Evolutionary conservation across 2,797 vertebrate genomes (phyloP), one percentile per base, ranked within the genome.

Genomic region (Chaunax sp.): DNA sequence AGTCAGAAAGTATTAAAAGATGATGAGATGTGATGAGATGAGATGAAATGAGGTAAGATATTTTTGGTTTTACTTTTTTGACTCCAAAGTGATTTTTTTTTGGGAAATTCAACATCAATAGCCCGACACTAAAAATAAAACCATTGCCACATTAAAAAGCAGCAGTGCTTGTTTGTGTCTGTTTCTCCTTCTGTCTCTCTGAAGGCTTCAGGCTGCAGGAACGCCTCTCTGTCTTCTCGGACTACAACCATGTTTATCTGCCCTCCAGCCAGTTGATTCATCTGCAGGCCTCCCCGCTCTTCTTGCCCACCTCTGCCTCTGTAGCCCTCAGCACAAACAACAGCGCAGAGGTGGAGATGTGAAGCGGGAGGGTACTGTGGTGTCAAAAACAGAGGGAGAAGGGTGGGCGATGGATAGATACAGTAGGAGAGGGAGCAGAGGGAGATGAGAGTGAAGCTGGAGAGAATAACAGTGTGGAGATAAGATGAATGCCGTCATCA

Each of bases 241-340:
- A 72, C 75, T 67, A 62, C 66, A 64, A 52, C 69, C 43, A 0
- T 69, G 67, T 62, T 77, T 69, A 79, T 69, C 70, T 64, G 51
- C 72, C 75, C 77, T 41, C 3, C 58, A n/a, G 73, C 64, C 62
- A 3, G 23, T 62, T 69, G 72, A 81, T 68, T 74, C 72, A 78
- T 77, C 58, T 59, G 37, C 61, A 14, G 35, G 63, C 68, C 71
- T 66, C 62, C 51, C 64, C 3, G 26, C 30, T 40, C 49, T 33
- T 16, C 40, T 37, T 2, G 20, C 44, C 20, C 3, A 15, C 54
- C 63, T 54, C 49, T 61, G 77, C 74, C 44, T 80, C 72, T 22
- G 50, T 62, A 67, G 78, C 83, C 80, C 51, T 75, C 57, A 77
- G 80, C 78, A 54, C 78, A 81, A 85, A 86, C 80, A 82, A 20